Base-by-base conservation (phyloP, 2,113 vertebrate genomes). In the Capreolus pygargus region DNA sequence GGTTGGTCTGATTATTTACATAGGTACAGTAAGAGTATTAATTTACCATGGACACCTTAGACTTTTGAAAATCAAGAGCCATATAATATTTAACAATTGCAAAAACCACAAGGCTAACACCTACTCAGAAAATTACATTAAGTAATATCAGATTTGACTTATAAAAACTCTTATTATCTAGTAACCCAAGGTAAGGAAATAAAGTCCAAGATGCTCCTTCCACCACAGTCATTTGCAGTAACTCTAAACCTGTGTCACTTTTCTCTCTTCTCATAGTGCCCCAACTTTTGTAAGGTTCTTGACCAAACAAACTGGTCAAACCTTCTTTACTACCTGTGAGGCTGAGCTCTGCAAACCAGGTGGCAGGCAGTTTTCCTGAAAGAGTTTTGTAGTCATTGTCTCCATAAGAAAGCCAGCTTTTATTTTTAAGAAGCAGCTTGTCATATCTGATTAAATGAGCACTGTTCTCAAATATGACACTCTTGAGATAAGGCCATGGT, bases 341-440 rank as follows among this genome's bases (percentile, higher is more conserved):
- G 1, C 12, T 5, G 11, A 30, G 70, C 13, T 5, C 55, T 90
- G 16, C 14, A 33, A 82, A 30, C 8, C 13, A 81, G 60, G 3
- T 57, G 50, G 10, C 17, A 64, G 39, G 39, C 43, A 19, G 11
- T 78, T 28, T 43, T 17, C 60, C 50, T 52, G 14, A 8, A 27
- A 91, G 2, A 7, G 27, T 55, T 89, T 76, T 74, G 15, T 55
- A 83, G 27, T 6, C 6, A 39, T 70, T 79, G 17, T 54, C 14
- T 64, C 33, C 3, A 2, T 39, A 55, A 92, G 50, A 76, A 92
- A 94, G 21, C 47, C 50, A 90, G n/a, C 11, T 21, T 86, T 94
- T 76, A 33, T 86, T 95, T 97, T 83, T 93, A 52, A 85, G 85
- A 91, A 67, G 83, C 79, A 85, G n/a, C 33, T 91, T 81, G 36